These are phyloP conservation scores for Takifugu flavidus DNA, from an alignment of 2,113 vertebrate genomes.

Conservation along the genomic window DNA sequence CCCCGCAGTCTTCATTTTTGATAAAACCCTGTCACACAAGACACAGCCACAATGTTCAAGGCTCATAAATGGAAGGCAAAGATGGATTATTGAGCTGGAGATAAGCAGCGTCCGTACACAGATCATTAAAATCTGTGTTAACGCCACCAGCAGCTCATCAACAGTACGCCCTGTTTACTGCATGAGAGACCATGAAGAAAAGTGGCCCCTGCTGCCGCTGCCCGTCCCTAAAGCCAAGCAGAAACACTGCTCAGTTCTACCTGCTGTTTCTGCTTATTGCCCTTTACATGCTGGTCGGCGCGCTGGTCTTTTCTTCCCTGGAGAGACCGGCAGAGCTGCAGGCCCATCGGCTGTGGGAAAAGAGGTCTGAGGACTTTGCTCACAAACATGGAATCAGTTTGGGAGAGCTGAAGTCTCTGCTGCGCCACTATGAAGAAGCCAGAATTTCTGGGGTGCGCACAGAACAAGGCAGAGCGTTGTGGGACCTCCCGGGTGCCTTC, in stretches of 20 bases:
- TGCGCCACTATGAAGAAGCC: constrained; percentile 83
- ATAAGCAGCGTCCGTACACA: constrained; percentile 39
- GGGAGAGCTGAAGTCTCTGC: constrained; percentile 77
- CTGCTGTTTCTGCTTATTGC: constrained; percentile 81
- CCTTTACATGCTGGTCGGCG: constrained; percentile 83
- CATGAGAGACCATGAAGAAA: constrained; percentile 26
- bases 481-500: constrained; percentile 87
- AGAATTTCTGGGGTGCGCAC: constrained; percentile 79
- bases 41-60: constrained; percentile 7
- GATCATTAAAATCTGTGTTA: constrained; percentile 25
- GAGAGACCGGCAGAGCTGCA: constrained; percentile 82
- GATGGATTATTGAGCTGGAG: constrained; percentile 45
- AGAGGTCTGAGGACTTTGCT: constrained; percentile 80
- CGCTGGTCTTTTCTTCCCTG: constrained; percentile 84
- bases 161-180: background rate
- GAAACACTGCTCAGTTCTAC: constrained; percentile 68
- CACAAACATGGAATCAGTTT: constrained; percentile 77
- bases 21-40: background rate
- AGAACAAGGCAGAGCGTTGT: constrained; percentile 79
- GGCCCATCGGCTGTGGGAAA: constrained; percentile 80
- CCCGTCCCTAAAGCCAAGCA: constrained; percentile 11
- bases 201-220: constrained; percentile 8
- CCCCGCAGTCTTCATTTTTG: background rate
- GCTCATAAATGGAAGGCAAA: constrained; percentile 48
- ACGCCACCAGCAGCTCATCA: constrained; percentile 1